Evolutionary conservation across 1,140 invertebrate species (phyloP), one percentile per base, ranked within the genome.

Genomic region (Polyergus mexicanus): DNA sequence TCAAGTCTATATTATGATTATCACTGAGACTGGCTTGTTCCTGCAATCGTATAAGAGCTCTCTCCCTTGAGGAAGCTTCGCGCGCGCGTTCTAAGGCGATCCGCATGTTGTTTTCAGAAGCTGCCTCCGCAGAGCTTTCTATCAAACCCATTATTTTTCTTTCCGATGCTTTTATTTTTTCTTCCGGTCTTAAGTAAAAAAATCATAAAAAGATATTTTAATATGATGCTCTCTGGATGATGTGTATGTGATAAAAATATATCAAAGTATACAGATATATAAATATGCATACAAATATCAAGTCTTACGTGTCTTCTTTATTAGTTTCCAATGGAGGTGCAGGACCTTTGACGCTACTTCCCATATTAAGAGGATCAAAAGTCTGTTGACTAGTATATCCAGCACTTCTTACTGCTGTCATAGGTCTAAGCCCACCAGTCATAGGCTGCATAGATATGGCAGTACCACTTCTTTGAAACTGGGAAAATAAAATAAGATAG

Each of bases 351-450:
- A 87, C 76, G 22, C 94, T 88, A 51, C 95, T 95, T 60, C 96
- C 96, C 93, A 98, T 97, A 92, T 97, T 97, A 54, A 98, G 94
- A 35, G 98, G 98, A 95, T 98, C 98, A 95, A 98, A 98, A 16
- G 95, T 91, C 87, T 95, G 96, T 90, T 96, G 96, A 84, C 96
- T 96, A 28, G 98, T 99, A 93, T 98, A 99, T 3, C 99, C 99
- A 58, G 98, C 99, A 13, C 98, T 99, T 80, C 98, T 96, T n/a
- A 99, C 98, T 28, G 99, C 99, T 13, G 99, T 99, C 96, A 99
- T 98, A 11, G 99, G 99, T 83, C 99, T 96, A 54, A 96, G 86
- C 6, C 89, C 91, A 66, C 87, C 91, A 10, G 94, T 94, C 72
- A 89, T 92, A 68, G 92, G 92, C 86, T 91, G 90, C 66, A 92